Conservation (phyloP, 1,140 invertebrate species). For the Drosophila bocqueti region DNA sequence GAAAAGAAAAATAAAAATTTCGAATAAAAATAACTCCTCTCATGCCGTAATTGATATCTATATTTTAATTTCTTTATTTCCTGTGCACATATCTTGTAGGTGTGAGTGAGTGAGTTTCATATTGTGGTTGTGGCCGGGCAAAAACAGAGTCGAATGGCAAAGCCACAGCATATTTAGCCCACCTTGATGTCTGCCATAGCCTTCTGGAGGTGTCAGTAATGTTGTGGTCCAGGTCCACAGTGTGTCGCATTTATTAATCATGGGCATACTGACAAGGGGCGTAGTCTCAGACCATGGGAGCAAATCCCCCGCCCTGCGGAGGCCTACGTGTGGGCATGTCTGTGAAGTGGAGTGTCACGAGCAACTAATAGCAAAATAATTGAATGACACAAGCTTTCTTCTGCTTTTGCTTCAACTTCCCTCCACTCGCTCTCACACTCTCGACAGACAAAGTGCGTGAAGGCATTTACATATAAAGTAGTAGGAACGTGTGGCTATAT, state of each 20-base stretch:
- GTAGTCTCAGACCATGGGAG: background rate
- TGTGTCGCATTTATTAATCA: slow-evolving; percentile 77
- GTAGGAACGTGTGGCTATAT: background rate
- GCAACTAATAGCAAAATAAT: slow-evolving; percentile 75
- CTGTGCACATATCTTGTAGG: slow-evolving; percentile 12
- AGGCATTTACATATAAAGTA: slow-evolving; percentile 25
- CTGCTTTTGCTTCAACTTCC: background rate
- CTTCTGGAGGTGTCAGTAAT: slow-evolving; percentile 71
- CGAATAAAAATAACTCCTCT: background rate
- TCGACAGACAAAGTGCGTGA: slow-evolving; percentile 31
- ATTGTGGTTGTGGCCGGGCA: slow-evolving; percentile 25
- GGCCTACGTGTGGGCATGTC: slow-evolving; percentile 53
- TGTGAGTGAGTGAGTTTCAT: slow-evolving; percentile 13
- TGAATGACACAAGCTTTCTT: slow-evolving; percentile 63
- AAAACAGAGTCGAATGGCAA: slow-evolving; percentile 22
- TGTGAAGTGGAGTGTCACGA: slow-evolving; percentile 62
- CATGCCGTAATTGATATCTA: too few species aligned
- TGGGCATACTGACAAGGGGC: slow-evolving; percentile 40
- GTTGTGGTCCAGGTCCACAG: slow-evolving; percentile 72
- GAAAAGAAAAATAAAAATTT: background rate
- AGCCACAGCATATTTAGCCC: slow-evolving; percentile 71
- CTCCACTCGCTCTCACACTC: background rate
- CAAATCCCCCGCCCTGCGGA: background rate
- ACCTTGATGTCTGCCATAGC: slow-evolving; percentile 34
- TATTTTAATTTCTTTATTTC: slow-evolving; percentile 6